Evolutionary conservation across 2,113 vertebrate species (phyloP).

Genomic region (Hymenochirus boettgeri): DNA sequence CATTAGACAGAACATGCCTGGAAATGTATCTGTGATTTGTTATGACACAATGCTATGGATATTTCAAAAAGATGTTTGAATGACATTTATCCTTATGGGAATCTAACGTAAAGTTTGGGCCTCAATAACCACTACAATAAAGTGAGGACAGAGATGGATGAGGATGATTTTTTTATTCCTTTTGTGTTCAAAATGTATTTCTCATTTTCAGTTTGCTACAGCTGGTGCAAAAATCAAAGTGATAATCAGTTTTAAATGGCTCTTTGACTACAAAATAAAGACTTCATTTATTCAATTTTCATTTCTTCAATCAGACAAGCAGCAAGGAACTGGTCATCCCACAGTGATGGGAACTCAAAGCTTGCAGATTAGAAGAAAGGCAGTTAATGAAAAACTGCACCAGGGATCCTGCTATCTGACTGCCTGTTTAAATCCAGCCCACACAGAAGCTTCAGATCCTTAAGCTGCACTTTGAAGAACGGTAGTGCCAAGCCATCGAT

Average conservation of each 20-base stretch:
- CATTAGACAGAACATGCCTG: too few species aligned
- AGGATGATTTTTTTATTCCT: too few species aligned
- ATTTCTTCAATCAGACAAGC: conserved; percentile 44
- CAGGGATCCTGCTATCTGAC: conserved; percentile 50
- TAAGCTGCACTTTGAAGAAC: conserved; percentile 58
- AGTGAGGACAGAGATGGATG: too few species aligned
- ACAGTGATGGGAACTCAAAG: conserved; percentile 43
- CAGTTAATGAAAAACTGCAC: conserved; percentile 55
- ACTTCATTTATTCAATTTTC: conserved; percentile 42
- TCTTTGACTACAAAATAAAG: conserved; percentile 33
- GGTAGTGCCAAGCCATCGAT: conserved; percentile 48
- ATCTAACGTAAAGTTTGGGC: too few species aligned
- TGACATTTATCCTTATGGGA: too few species aligned
- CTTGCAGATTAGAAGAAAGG: conserved; percentile 49
- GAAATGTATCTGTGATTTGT: too few species aligned
- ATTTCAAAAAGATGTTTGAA: too few species aligned
- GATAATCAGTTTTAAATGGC: conserved; percentile 5
- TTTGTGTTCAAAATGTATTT: not conserved
- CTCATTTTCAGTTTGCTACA: not conserved
- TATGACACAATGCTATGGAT: too few species aligned
- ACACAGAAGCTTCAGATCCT: conserved; percentile 55
- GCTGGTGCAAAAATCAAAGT: not conserved
- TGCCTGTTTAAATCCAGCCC: conserved; percentile 49
- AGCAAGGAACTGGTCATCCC: conserved; percentile 44
- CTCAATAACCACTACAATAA: too few species aligned